phyloP scores from a whole-genome alignment of 2,797 vertebrate genomes.

The Acrocephalus scirpaceus region DNA sequence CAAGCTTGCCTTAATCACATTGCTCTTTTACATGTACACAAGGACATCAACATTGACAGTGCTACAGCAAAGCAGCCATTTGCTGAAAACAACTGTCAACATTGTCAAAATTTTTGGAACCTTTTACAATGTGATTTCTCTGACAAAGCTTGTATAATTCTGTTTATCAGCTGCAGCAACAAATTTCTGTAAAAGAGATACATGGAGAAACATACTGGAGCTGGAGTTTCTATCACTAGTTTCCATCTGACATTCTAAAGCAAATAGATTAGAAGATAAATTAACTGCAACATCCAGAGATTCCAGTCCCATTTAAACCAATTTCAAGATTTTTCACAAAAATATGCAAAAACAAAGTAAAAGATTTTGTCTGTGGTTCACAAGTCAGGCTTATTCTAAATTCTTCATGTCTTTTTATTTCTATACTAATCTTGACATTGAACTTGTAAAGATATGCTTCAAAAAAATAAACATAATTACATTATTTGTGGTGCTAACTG shows the following conservation, averaged over 20 bases:
- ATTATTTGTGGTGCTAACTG: background rate
- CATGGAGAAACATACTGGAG: constrained; percentile 20
- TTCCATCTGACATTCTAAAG: background rate
- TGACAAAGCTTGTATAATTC: constrained; percentile 75
- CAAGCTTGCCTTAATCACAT: constrained; percentile 82
- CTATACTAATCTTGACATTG: background rate
- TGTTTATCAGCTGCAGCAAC: constrained; percentile 72
- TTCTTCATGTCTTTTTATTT: background rate
- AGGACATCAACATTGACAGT: constrained; percentile 83
- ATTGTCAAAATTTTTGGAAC: constrained; percentile 81
- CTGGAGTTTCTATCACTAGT: constrained; percentile 14
- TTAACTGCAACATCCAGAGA: background rate
- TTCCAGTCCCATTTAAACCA: background rate
- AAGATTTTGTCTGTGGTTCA: background rate
- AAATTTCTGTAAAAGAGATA: constrained; percentile 50
- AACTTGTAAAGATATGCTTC: background rate
- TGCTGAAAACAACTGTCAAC: constrained; percentile 84
- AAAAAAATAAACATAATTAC: background rate
- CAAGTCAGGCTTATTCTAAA: background rate
- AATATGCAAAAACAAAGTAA: background rate
- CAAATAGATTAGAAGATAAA: background rate
- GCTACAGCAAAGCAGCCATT: constrained; percentile 80
- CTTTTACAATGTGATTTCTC: constrained; percentile 75
- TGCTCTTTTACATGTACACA: constrained; percentile 83
- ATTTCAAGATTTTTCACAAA: background rate